Conservation (phyloP, 1,140 invertebrate species). For the Lycorma delicatula region DNA sequence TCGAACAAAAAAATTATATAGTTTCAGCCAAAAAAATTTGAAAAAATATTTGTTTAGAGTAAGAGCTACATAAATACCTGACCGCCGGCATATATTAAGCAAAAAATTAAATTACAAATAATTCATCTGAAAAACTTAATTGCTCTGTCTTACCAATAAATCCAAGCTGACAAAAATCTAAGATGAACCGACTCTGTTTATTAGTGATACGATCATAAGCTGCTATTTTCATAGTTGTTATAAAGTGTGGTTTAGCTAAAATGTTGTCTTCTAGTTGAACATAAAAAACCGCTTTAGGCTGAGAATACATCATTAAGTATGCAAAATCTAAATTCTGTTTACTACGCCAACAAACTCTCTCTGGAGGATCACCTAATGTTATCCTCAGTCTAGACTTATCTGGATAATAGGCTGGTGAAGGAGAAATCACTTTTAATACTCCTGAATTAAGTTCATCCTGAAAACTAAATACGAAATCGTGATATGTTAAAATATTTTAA, state of each 20-base stretch:
- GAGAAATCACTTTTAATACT: slow-evolving; percentile 82
- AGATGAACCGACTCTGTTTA: slow-evolving; percentile 76
- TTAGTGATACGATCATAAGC: slow-evolving; percentile 66
- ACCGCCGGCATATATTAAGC: no score
- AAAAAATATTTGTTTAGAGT: no score
- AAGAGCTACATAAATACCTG: no score
- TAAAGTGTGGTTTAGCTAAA: slow-evolving; percentile 75
- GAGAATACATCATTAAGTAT: slow-evolving; percentile 92
- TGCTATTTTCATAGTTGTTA: slow-evolving; percentile 81
- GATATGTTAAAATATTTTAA: no score
- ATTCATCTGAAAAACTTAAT: no score
- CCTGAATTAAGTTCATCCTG: slow-evolving; percentile 64
- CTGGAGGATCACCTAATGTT: slow-evolving; percentile 79
- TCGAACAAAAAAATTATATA: no score
- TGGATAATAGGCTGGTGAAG: slow-evolving; percentile 80
- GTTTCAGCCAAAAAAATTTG: no score
- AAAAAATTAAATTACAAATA: no score
- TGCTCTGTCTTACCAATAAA: slow-evolving; percentile 62
- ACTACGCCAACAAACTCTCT: slow-evolving; percentile 86
- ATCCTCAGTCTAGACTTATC: slow-evolving; percentile 65
- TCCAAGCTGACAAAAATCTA: slow-evolving; percentile 90
- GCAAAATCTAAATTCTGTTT: slow-evolving; percentile 96
- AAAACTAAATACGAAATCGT: no score
- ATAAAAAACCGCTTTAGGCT: slow-evolving; percentile 69
- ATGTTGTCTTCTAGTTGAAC: slow-evolving; percentile 95